Evolutionary conservation across 2,113 vertebrate species (phyloP), one percentile per base, ranked within the genome.

Genomic region (Tupaia tana): DNA sequence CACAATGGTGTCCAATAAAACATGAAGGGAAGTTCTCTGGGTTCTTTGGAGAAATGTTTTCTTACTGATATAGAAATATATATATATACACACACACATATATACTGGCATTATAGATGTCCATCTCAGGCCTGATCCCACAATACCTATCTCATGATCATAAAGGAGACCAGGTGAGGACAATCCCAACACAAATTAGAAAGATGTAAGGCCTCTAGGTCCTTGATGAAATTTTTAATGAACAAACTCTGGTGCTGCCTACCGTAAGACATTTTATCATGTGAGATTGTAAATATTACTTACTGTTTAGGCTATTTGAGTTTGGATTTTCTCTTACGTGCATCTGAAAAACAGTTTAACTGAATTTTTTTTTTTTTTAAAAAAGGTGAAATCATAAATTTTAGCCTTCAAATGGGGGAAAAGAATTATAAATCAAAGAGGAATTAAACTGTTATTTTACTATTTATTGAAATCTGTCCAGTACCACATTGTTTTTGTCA

Each of bases 401-500:
- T 74, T 90, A 16, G 1, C 29, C 7, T 61, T 79, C 9, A 77
- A 75, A 61, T 34, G 1, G 22, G 18, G 13, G 24, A 80, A 85
- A 3, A 61, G 14, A 54, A 16, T 15, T 13, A 67, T 56, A 13
- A 85, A 59, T 2, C 80, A 52, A 89, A 54, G 58, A 71, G 20
- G 1, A 71, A 69, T 24, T 81, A 24, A 59, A 19, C 86, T 81
- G 31, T 34, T 63, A 77, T 18, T 87, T 74, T 56, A 74, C 20
- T 66, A 24, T 58, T 85, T 86, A 79, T 13, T 9, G 74, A 31
- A 93, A 71, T 78, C 14, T 80, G 20, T 25, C 18, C 18, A 61
- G 19, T 27, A 93, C 19, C 3, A 22, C 27, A 80, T 90, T 75
- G 56, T 80, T 54, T 59, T 89, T 89, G 61, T 64, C 64, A 80